A percentile compares a stretch with the other conserved stretches of the same genome.
phyloP scores from a whole-genome alignment of 2,888 invertebrate species.

The Lottia scabra region DNA sequence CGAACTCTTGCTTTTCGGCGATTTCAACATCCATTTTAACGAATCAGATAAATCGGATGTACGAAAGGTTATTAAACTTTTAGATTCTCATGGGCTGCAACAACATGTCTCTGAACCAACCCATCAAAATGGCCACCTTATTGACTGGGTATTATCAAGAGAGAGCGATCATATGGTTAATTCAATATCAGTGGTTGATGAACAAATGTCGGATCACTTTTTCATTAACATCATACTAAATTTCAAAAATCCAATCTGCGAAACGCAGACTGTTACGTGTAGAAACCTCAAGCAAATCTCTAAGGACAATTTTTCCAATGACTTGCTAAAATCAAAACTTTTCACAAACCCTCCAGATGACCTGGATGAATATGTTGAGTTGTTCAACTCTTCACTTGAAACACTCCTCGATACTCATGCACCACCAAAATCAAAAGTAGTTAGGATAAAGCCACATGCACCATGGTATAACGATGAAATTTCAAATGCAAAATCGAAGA shows the following conservation, averaged over 20 bases:
- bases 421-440: not conserved
- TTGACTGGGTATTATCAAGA: not conserved
- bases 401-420: not conserved
- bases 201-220: constrained; percentile 5
- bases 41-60: not conserved
- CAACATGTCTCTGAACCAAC: not conserved
- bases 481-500: not conserved
- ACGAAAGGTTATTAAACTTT: not conserved
- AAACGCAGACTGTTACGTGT: not conserved
- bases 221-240: not conserved
- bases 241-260: not conserved
- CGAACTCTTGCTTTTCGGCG: not conserved
- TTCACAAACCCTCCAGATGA: not conserved
- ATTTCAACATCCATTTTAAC: not conserved
- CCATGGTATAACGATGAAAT: not conserved
- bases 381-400: not conserved
- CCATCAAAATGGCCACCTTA: not conserved
- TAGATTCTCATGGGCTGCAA: not conserved
- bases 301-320: not conserved
- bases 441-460: not conserved
- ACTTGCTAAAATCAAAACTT: not conserved
- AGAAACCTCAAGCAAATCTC: constrained; percentile 4
- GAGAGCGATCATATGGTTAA: not conserved
- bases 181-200: not conserved
- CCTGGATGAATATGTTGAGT: constrained; percentile 1